Evolutionary conservation across 2,797 vertebrate genomes (phyloP).

Genomic region (Neosilurus mollespiculum): DNA sequence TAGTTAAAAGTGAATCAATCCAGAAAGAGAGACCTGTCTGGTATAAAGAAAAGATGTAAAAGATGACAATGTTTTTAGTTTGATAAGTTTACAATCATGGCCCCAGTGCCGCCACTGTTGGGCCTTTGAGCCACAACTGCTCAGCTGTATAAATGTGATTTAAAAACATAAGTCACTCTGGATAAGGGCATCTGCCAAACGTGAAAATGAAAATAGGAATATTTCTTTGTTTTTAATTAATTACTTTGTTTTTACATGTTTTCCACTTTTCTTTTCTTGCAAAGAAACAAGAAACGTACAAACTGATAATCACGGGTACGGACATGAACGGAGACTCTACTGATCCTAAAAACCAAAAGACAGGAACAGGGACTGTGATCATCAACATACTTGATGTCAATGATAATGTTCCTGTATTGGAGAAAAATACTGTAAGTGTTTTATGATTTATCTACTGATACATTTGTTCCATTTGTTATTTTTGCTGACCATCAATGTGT

Average conservation of each 20-base stretch:
- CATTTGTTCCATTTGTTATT: background rate
- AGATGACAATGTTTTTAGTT: no score
- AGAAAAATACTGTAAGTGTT: slow-evolving; percentile 65
- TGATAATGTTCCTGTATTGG: slow-evolving; percentile 85
- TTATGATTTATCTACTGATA: background rate
- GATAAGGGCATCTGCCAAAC: no score
- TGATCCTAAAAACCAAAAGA: background rate
- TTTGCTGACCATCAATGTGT: no score
- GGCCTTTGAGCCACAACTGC: no score
- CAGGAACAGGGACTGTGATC: slow-evolving; percentile 68
- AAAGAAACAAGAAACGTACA: slow-evolving; percentile 75
- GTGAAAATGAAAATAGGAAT: no score
- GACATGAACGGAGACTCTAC: slow-evolving; percentile 67
- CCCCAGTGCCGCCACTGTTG: no score
- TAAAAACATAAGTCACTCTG: no score
- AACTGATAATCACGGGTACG: slow-evolving; percentile 73
- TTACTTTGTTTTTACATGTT: no score
- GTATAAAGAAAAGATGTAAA: background rate
- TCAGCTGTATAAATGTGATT: no score
- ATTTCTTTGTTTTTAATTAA: background rate
- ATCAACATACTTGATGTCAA: slow-evolving; percentile 88
- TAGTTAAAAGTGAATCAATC: background rate
- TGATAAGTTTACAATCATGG: background rate
- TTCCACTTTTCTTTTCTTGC: slow-evolving; percentile 13
- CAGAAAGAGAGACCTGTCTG: background rate